Base-by-base conservation (phyloP, 2,888 invertebrate genomes). In the Andrena bucephala region DNA sequence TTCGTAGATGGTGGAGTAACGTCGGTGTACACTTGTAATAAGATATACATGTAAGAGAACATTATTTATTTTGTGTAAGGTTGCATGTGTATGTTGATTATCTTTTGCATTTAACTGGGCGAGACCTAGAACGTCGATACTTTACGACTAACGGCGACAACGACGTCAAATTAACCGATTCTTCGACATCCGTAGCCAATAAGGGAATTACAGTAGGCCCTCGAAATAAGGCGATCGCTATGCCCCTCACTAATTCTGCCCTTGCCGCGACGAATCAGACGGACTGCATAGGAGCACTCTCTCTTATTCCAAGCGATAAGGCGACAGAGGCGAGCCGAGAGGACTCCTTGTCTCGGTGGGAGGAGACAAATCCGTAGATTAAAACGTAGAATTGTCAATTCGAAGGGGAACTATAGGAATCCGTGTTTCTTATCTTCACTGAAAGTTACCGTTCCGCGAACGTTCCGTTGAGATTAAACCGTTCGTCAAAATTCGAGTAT, bases 31-130 rank as follows among this genome's bases (percentile, higher is more conserved):
- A 57, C 42, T 62, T 81, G 31, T 77, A 59, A 68, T 48, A 59
- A 50, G 36, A 77, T 74, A 74, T 42, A 42, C n/a, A 42, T 68
- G 59, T 29, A 54, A 50, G 69, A 74, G 71, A 16, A 81, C 48
- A 74, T 75, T 81, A 83, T 83, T 84, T 77, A 82, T 84, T 84
- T 81, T 72, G 42, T 59, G 73, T 74, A 77, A 78, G 74, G 16
- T 75, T 84, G 83, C 69, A 84, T 78, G 62, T 74, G 54, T 84
- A 71, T 71, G 69, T 77, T 70, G 66, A 13, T 52, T 31, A 72
- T 63, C 10, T 71, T 69, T 33, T 79, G 42, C 63, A 63, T 73
- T 67, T 33, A 59, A 71, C 60, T 20, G 24, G 20, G 57, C 57
- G 52, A 59, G 67, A 29, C 42, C 13, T n/a, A 16, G 31, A 66